Conservation (phyloP, 2,113 vertebrate species). For the Hylia prasina region DNA sequence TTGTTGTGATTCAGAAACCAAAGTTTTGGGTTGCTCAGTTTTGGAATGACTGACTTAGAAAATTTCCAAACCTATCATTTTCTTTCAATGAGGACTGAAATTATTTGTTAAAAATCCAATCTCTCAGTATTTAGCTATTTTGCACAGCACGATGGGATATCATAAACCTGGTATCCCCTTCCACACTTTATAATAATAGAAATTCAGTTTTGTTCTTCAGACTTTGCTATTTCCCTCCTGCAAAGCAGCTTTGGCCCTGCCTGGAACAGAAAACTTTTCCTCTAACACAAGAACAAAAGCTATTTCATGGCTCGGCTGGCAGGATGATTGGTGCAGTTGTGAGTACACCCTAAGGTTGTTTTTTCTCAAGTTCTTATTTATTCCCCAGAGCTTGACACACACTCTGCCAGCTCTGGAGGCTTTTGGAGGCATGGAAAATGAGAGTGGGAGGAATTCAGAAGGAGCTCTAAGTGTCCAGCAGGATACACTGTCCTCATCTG, state of each 20-base stretch:
- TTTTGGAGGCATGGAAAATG: not conserved
- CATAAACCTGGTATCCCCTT: not conserved
- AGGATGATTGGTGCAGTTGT: conserved; percentile 8
- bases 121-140: not conserved
- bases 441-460: not conserved
- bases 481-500: rapidly evolving
- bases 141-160: not conserved
- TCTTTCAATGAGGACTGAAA: not conserved
- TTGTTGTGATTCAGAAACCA: not conserved
- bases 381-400: not conserved
- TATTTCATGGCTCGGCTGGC: conserved; percentile 36
- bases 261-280: conserved; percentile 19
- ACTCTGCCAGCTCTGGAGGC: not conserved
- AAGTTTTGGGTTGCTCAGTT: not conserved
- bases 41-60: not conserved
- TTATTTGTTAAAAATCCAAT: not conserved
- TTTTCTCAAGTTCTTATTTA: conserved; percentile 1
- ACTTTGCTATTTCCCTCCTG: not conserved
- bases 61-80: not conserved
- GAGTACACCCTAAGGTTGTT: conserved; percentile 15
- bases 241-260: conserved; percentile 22
- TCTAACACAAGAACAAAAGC: conserved; percentile 31
- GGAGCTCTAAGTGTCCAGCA: not conserved
- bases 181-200: not conserved
- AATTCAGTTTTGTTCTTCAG: not conserved